Conservation (phyloP, 2,888 invertebrate genomes). For the Drosophila suboccidentalis region DNA sequence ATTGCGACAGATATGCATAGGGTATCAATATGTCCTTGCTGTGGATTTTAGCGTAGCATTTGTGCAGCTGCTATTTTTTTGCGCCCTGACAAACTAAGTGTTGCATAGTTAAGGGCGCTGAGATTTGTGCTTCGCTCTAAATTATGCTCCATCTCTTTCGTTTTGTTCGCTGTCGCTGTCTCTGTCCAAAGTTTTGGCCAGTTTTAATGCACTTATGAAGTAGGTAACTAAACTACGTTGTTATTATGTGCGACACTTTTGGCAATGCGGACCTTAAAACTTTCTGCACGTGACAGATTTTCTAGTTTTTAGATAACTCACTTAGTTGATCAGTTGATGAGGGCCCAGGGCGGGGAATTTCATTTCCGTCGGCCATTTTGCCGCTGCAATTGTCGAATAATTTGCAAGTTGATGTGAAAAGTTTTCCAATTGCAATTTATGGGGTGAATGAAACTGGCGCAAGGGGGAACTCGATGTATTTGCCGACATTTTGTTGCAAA, state of each 20-base stretch:
- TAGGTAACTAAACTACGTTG: slow-evolving; percentile 41
- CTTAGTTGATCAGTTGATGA: slow-evolving; percentile 19
- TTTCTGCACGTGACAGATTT: slow-evolving; percentile 32
- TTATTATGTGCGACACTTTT: slow-evolving; percentile 38
- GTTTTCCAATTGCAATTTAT: slow-evolving; percentile 48
- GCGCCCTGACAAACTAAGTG: slow-evolving; percentile 66
- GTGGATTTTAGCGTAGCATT: slow-evolving; percentile 45
- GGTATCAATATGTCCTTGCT: slow-evolving; percentile 45
- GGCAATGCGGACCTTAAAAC: slow-evolving; percentile 17
- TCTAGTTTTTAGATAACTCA: slow-evolving; percentile 11
- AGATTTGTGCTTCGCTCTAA: slow-evolving; percentile 53
- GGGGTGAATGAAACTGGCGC: background rate
- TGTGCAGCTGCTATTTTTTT: slow-evolving; percentile 52
- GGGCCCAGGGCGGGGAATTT: background rate
- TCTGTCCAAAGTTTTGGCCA: slow-evolving; percentile 56
- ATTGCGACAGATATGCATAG: background rate
- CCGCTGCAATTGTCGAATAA: slow-evolving; percentile 31
- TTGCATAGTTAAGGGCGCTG: slow-evolving; percentile 64
- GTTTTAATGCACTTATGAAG: slow-evolving; percentile 73
- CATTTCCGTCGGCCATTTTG: slow-evolving; percentile 6
- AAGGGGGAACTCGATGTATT: slow-evolving; percentile 1
- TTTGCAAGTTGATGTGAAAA: slow-evolving; percentile 43
- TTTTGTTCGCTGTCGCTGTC: background rate
- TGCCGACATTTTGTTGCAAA: slow-evolving; percentile 28
- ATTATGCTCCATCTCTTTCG: slow-evolving; percentile 25